Evolutionary conservation across 2,797 vertebrate genomes (phyloP).

Genomic region (Limosa lapponica): DNA sequence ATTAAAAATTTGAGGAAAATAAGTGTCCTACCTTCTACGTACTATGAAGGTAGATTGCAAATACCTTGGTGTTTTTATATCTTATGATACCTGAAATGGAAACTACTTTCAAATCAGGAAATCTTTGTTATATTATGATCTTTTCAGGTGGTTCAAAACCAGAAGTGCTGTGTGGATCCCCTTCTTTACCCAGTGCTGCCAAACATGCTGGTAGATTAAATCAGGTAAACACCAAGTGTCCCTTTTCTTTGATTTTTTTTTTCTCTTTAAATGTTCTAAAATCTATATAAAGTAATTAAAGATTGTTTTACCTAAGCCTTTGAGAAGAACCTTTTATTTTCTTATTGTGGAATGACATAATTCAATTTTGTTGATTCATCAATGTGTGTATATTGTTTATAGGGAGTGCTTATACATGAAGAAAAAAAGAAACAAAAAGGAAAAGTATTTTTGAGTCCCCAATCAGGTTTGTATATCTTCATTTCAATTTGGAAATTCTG

Average conservation of each 20-base stretch:
- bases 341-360: neutral
- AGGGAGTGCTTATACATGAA: slow-evolving; percentile 80
- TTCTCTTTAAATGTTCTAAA: neutral
- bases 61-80: neutral
- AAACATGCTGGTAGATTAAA: slow-evolving; percentile 67
- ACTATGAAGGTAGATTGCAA: neutral
- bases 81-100: neutral
- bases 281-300: neutral
- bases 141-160: slow-evolving; percentile 71
- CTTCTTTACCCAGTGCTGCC: slow-evolving; percentile 58
- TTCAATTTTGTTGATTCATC: neutral
- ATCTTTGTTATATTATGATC: neutral
- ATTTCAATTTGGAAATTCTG: neutral
- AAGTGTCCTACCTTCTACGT: neutral
- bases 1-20: neutral
- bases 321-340: neutral
- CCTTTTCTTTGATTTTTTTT: neutral
- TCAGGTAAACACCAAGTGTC: slow-evolving; percentile 70
- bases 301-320: neutral
- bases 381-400: slow-evolving; percentile 30
- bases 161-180: slow-evolving; percentile 59
- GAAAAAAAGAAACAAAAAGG: slow-evolving; percentile 87
- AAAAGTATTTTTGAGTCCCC: slow-evolving; percentile 87
- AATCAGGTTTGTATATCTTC: slow-evolving; percentile 84
- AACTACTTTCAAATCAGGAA: neutral